Evolutionary conservation across 2,888 invertebrate genomes (phyloP).

Genomic region (Matsumyia berberina): DNA sequence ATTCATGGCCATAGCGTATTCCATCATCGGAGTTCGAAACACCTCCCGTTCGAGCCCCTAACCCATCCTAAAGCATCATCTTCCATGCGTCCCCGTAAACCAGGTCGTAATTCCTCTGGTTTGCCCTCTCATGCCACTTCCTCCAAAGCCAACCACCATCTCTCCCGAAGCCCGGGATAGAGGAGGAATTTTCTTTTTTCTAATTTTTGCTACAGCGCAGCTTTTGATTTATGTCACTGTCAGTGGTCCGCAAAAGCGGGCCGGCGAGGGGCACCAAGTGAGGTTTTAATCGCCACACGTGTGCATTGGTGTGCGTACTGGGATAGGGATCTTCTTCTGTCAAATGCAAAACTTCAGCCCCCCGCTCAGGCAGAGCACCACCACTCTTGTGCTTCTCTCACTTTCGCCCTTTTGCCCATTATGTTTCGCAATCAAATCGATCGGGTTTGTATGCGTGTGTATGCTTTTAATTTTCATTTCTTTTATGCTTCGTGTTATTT

Average conservation of each 20-base stretch:
- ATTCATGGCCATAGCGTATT: conserved; percentile 55
- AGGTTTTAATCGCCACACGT: conserved; percentile 34
- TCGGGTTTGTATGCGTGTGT: conserved; percentile 59
- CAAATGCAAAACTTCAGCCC: conserved; percentile 43
- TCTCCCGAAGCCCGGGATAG: conserved; percentile 31
- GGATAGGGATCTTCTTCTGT: conserved; percentile 38
- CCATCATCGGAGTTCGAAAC: conserved; percentile 35
- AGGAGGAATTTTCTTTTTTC: conserved; percentile 51
- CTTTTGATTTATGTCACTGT: conserved; percentile 75
- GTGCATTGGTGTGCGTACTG: conserved; percentile 56
- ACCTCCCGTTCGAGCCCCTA: conserved; percentile 12
- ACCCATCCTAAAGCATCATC: conserved; percentile 6
- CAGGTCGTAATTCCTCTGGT: conserved; percentile 65
- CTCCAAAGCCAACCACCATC: conserved; percentile 1
- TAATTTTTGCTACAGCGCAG: conserved; percentile 61
- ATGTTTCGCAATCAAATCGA: conserved; percentile 74
- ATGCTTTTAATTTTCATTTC: conserved; percentile 71
- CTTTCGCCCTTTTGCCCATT: conserved; percentile 74
- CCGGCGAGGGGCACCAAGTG: neutral
- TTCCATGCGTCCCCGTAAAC: conserved; percentile 53
- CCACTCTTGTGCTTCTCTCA: conserved; percentile 59
- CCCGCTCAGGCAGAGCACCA: conserved; percentile 34
- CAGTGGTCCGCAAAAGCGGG: conserved; percentile 18
- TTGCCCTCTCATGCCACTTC: conserved; percentile 12
- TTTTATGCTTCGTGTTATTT: conserved; percentile 58